Base-by-base conservation (phyloP, 2,797 vertebrate species). In the Parauchenoglanis punctatus region DNA sequence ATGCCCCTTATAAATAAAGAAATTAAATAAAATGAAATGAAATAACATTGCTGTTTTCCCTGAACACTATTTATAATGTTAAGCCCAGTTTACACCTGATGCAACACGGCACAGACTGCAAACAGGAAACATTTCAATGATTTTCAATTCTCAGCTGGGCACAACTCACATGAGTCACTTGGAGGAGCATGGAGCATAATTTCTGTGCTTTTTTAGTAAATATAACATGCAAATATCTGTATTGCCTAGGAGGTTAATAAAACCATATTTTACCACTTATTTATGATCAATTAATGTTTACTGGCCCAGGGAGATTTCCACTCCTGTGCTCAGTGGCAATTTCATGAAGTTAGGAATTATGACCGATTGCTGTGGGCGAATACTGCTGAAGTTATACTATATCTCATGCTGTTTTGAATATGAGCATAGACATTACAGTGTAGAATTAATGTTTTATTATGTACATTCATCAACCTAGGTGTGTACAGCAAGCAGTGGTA, bases 161-260 rank as follows among this genome's bases (percentile, higher is more conserved):
- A 58, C 54, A 80, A 25, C 17, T 80, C 56, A 59, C 12, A 78
- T 20, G 54, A 20, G 54, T 40, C 3, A 44, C 31, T 31, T 59
- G 35, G 7, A 81, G 78, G 44, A 80, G 54, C 56, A 59, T 23
- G 13, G 58, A 61, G 20, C 20, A 10, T 44, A 11, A 61, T 44
- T 46, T 81, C 25, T n/a, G 20, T 81, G 56, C 76, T 35, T 78
- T 31, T 78, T 78, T 81, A 81, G 40, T 28, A 63, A 81, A 65
- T 46, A 63, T 65, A 81, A 3, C 7, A 17, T n/a, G 40, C 25
- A 49, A 81, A n/a, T 81, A 46, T 46, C 3, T 40, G 23, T 44
- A 63, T 81, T 63, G 80, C 63, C 40, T 17, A 40, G 10, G 12
- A 81, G 40, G 46, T 81, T 49, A 63, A 81, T 46, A 63, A 81